A percentile compares a stretch with the other conserved stretches of the same genome.
Evolutionary conservation across 2,797 vertebrate genomes (phyloP).

Genomic region (Borostomias antarcticus): DNA sequence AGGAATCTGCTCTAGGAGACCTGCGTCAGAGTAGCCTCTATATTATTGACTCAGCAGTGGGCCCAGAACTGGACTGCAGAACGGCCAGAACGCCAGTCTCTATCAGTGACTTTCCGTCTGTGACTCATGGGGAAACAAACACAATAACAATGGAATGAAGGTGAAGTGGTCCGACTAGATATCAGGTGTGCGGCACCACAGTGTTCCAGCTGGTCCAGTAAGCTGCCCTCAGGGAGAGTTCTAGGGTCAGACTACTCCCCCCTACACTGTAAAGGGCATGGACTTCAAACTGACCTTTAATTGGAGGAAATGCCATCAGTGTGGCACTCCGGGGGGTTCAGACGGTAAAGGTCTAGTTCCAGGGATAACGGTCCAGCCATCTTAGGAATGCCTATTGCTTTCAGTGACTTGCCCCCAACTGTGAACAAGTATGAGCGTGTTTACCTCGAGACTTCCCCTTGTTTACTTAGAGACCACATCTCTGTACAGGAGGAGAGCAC

Average conservation of each 20-base stretch:
- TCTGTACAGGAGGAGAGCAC: neutral
- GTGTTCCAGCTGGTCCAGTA: too few species aligned
- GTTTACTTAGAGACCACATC: neutral
- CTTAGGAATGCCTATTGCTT: constrained; percentile 8
- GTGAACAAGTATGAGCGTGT: constrained; percentile 1
- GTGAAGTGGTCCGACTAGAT: too few species aligned
- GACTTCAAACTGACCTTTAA: too few species aligned
- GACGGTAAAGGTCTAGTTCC: neutral
- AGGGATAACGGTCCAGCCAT: neutral
- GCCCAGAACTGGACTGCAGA: neutral
- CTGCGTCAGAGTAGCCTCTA: neutral
- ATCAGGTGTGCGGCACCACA: too few species aligned
- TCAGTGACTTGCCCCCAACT: neutral
- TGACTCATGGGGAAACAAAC: neutral
- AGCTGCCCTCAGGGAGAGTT: too few species aligned
- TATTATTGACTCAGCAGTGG: neutral
- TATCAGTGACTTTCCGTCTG: neutral
- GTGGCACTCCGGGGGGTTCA: too few species aligned
- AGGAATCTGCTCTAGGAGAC: neutral
- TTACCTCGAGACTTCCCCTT: neutral
- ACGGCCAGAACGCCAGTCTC: neutral
- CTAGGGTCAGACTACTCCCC: too few species aligned
- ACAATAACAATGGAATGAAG: constrained; percentile 1
- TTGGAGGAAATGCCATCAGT: too few species aligned
- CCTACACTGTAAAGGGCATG: too few species aligned